phyloP scores from a whole-genome alignment of 2,888 invertebrate genomes.

The Morpho achilles region DNA sequence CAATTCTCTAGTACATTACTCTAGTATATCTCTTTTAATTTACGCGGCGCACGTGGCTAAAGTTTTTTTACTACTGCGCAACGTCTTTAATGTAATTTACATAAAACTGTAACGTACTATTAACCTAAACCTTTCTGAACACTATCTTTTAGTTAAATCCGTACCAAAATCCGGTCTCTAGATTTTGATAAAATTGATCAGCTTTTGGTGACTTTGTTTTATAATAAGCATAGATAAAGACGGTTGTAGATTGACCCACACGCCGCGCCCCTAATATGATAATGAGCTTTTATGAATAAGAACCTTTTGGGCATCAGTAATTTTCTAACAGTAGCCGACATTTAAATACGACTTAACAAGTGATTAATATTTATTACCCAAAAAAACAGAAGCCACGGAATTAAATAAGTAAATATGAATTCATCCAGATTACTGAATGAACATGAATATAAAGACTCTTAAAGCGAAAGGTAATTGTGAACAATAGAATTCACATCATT shows the following conservation, averaged over 20 bases:
- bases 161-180: too few species aligned
- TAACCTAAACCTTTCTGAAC: too few species aligned
- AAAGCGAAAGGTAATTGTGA: constrained; percentile 1
- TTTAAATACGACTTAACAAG: constrained; percentile 62
- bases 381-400: constrained; percentile 37
- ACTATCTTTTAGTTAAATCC: too few species aligned
- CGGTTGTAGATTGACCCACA: constrained; percentile 40
- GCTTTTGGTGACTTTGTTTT: too few species aligned
- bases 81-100: too few species aligned
- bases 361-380: constrained; percentile 69
- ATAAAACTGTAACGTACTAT: too few species aligned
- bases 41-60: too few species aligned
- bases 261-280: constrained; percentile 47
- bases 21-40: too few species aligned
- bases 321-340: constrained; percentile 67
- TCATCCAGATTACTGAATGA: neutral
- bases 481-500: constrained; percentile 10
- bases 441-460: neutral
- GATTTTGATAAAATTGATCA: too few species aligned
- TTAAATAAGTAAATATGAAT: neutral
- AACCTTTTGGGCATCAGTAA: constrained; percentile 50
- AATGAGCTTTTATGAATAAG: constrained; percentile 62
- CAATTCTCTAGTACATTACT: too few species aligned
- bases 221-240: constrained; percentile 11
- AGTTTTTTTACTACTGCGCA: too few species aligned